Evolutionary conservation across 2,113 vertebrate species (phyloP).

Genomic region (Lepus timidus): DNA sequence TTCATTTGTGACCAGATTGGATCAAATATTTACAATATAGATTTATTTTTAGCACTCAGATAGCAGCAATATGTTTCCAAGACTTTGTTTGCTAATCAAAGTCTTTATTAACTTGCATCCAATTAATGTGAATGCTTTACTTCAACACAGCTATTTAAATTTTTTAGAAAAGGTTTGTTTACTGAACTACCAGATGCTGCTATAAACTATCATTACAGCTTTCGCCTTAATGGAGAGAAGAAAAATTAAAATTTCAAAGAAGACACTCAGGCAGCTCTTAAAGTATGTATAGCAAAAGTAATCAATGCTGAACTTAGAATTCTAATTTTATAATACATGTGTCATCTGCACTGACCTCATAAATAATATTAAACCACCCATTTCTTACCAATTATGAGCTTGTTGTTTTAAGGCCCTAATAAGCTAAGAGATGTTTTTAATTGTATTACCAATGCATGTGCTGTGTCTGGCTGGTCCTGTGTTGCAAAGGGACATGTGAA

Average conservation of each 20-base stretch:
- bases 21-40: constrained; percentile 50
- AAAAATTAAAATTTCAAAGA: constrained; percentile 56
- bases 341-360: neutral
- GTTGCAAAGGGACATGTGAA: neutral
- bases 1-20: constrained; percentile 22
- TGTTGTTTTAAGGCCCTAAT: neutral
- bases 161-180: constrained; percentile 67
- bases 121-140: constrained; percentile 54
- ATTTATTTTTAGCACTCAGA: constrained; percentile 60
- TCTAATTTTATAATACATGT: neutral
- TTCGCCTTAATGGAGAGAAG: constrained; percentile 55
- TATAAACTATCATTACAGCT: constrained; percentile 34
- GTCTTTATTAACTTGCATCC: constrained; percentile 50
- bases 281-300: neutral
- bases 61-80: constrained; percentile 28
- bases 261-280: constrained; percentile 31
- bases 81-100: constrained; percentile 50
- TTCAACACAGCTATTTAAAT: constrained; percentile 56
- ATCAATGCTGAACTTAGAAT: neutral
- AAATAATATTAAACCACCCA: neutral
- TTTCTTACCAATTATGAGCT: constrained; percentile 21
- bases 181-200: constrained; percentile 21
- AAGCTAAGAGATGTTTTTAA: neutral
- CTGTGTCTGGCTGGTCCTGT: neutral
- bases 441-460: neutral